A percentile compares a stretch with the other conserved stretches of the same genome.
Conservation (phyloP, 2,888 invertebrate species). For the Habroteleia sp. region DNA sequence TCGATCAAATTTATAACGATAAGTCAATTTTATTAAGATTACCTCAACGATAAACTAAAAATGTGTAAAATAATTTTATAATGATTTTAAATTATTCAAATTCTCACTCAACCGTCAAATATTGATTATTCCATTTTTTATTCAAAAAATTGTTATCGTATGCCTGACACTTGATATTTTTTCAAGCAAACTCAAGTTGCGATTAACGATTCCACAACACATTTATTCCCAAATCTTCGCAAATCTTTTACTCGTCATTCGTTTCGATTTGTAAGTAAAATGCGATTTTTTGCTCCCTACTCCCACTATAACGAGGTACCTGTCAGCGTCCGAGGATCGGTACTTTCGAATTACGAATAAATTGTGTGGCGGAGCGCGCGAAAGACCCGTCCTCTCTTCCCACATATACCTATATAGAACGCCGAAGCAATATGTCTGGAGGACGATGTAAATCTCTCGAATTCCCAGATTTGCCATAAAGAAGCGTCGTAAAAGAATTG, state of each 20-base stretch:
- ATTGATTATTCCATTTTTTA: too few species aligned
- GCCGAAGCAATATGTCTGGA: slow-evolving; percentile 63
- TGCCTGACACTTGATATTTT: too few species aligned
- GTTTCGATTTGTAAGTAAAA: slow-evolving; percentile 28
- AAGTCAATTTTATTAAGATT: too few species aligned
- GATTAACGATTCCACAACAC: too few species aligned
- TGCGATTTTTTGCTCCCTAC: neutral
- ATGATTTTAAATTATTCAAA: too few species aligned
- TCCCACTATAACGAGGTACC: slow-evolving; percentile 25
- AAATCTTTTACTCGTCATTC: neutral
- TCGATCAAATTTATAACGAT: too few species aligned
- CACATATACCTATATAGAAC: slow-evolving; percentile 25
- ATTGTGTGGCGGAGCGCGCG: slow-evolving; percentile 49
- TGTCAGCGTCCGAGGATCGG: slow-evolving; percentile 40
- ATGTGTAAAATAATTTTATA: too few species aligned
- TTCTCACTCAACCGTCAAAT: too few species aligned
- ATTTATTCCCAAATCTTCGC: too few species aligned
- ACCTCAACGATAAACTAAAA: too few species aligned
- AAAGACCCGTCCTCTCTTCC: slow-evolving; percentile 19
- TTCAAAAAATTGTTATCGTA: too few species aligned
- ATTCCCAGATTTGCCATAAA: slow-evolving; percentile 70
- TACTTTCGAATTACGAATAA: slow-evolving; percentile 52
- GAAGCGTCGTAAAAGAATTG: slow-evolving; percentile 72
- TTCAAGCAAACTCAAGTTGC: too few species aligned
- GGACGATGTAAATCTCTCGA: slow-evolving; percentile 66